Evolutionary conservation across 2,888 invertebrate genomes (phyloP).

Genomic region (Phoenoteleia sp.): DNA sequence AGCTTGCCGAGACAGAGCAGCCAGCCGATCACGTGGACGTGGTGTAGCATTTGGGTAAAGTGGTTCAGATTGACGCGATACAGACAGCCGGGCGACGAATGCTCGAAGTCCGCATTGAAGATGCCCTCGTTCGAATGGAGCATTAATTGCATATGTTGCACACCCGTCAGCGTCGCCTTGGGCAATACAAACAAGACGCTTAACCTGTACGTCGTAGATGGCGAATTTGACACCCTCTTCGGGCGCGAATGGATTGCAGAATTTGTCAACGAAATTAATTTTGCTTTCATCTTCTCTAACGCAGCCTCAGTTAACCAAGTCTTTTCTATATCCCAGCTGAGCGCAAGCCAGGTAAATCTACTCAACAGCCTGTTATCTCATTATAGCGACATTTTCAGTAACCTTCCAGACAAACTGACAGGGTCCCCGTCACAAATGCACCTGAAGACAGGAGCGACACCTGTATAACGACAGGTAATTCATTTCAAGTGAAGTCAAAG

Average conservation of each 20-base stretch:
- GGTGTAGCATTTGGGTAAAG: too few species aligned
- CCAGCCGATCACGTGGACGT: too few species aligned
- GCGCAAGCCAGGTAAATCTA: background rate
- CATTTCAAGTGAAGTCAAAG: too few species aligned
- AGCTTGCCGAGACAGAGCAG: too few species aligned
- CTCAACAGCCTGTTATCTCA: background rate
- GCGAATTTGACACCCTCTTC: conserved; percentile 39
- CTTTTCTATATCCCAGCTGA: background rate
- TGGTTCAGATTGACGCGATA: too few species aligned
- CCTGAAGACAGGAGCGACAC: conserved; percentile 29
- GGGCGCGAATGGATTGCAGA: conserved; percentile 48
- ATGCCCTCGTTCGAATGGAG: too few species aligned
- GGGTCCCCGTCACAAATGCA: conserved; percentile 33
- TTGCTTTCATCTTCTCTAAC: background rate
- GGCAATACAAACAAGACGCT: conserved; percentile 17
- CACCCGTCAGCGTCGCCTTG: conserved; percentile 15
- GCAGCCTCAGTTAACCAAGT: background rate
- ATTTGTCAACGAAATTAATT: conserved; percentile 40
- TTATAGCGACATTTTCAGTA: conserved; percentile 40
- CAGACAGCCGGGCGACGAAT: too few species aligned
- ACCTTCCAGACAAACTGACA: conserved; percentile 22
- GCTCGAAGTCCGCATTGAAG: too few species aligned
- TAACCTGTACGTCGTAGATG: conserved; percentile 45
- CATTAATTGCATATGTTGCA: conserved; percentile 24
- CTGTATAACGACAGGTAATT: too few species aligned